These are phyloP conservation scores for Meliscaeva auricollis DNA, from an alignment of 2,888 invertebrate species.

Conservation along the genomic window DNA sequence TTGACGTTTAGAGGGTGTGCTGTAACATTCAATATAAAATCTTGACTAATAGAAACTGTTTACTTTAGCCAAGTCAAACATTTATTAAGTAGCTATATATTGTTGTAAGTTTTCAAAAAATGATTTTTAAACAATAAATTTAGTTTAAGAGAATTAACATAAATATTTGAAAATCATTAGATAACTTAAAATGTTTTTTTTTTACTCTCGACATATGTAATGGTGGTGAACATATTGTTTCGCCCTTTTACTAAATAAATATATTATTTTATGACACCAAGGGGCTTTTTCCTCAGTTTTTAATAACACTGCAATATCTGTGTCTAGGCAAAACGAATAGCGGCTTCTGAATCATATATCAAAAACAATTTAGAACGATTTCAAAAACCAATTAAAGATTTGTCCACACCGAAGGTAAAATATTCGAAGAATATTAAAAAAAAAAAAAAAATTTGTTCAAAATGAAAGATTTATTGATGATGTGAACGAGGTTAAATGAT, in stretches of 20 bases:
- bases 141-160: neutral
- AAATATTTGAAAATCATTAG: neutral
- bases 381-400: neutral
- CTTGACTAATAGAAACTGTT: neutral
- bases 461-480: no score
- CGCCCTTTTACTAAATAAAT: neutral
- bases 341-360: no score
- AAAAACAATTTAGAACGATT: neutral
- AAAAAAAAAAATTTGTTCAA: neutral
- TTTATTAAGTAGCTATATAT: no score
- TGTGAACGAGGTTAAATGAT: no score
- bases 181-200: no score
- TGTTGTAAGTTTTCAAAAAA: neutral
- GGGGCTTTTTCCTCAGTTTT: neutral
- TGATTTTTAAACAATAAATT: neutral
- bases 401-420: neutral
- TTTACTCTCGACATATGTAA: no score
- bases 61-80: no score
- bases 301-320: no score
- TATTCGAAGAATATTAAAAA: neutral
- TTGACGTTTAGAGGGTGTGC: slow-evolving; percentile 16
- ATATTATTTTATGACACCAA: neutral
- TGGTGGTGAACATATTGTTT: neutral
- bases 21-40: neutral
- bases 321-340: no score